A percentile compares a stretch with the other conserved stretches of the same genome.
phyloP scores from a whole-genome alignment of 2,888 invertebrate species.

The Scelioninae gen. 1 region DNA sequence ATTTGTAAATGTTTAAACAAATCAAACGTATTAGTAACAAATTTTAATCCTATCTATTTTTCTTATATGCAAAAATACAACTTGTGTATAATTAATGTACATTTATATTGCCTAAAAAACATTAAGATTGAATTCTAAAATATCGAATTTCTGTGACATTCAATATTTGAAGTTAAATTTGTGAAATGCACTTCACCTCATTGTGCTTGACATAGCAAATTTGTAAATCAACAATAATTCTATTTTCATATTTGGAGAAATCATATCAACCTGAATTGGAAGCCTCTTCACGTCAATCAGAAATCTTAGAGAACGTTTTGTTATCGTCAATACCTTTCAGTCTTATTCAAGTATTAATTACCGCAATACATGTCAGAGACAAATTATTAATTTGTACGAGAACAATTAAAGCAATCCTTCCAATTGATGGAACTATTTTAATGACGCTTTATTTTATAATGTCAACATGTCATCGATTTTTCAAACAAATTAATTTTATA shows the following conservation, averaged over 20 bases:
- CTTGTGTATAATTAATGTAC: too few relatives aligned
- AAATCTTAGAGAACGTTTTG: conserved; percentile 58
- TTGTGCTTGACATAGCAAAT: conserved; percentile 13
- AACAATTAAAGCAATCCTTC: conserved; percentile 39
- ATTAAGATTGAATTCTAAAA: too few relatives aligned
- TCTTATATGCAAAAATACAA: too few relatives aligned
- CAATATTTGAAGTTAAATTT: too few relatives aligned
- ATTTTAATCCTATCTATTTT: too few relatives aligned
- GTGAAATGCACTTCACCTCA: background rate
- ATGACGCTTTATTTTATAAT: conserved; percentile 17
- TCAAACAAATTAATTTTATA: too few relatives aligned
- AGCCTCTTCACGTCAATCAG: conserved; percentile 63
- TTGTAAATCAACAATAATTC: conserved; percentile 29
- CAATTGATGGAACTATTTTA: conserved; percentile 29
- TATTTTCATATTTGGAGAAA: conserved; percentile 40
- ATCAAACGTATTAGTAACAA: too few relatives aligned
- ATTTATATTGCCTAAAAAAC: too few relatives aligned
- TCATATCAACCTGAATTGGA: conserved; percentile 58
- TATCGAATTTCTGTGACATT: too few relatives aligned
- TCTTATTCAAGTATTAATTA: conserved; percentile 60
- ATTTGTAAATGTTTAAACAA: too few relatives aligned
- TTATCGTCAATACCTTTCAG: conserved; percentile 57
- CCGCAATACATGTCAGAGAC: conserved; percentile 47
- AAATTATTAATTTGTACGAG: conserved; percentile 46
- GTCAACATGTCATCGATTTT: conserved; percentile 19